Evolutionary conservation across 2,888 invertebrate species (phyloP).

Genomic region (Bugulina stolonifera): DNA sequence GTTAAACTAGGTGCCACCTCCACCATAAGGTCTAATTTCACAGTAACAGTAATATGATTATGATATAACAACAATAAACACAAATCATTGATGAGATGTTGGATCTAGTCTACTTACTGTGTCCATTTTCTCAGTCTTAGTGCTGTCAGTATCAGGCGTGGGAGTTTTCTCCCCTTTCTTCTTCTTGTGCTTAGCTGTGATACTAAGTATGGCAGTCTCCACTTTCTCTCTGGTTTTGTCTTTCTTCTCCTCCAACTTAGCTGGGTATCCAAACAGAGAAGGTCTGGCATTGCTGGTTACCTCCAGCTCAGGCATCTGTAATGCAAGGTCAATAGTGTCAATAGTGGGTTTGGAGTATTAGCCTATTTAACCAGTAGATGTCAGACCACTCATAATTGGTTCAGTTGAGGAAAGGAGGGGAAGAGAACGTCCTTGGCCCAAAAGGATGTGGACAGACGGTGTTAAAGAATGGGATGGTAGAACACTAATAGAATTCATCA

Average conservation of each 20-base stretch:
- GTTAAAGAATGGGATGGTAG: too few species aligned
- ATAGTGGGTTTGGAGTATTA: too few species aligned
- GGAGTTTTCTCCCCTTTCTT: constrained; percentile 33
- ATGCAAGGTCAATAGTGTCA: too few species aligned
- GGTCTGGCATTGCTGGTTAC: constrained; percentile 87
- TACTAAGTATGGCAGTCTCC: constrained; percentile 92
- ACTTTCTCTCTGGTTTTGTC: constrained; percentile 95
- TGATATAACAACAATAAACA: too few species aligned
- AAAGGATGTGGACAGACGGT: too few species aligned
- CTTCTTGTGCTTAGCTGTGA: constrained; percentile 71
- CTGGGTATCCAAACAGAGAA: constrained; percentile 91
- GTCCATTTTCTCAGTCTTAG: constrained; percentile 71
- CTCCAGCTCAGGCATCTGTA: constrained; percentile 68
- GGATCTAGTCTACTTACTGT: constrained; percentile 17
- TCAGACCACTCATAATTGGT: too few species aligned
- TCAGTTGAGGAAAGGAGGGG: too few species aligned
- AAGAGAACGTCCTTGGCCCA: too few species aligned
- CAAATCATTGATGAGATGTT: too few species aligned
- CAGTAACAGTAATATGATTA: too few species aligned
- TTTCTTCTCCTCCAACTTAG: constrained; percentile 94
- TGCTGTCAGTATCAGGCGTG: constrained; percentile 61
- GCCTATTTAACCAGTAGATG: too few species aligned
- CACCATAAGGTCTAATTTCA: background rate
- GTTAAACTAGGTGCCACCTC: background rate
- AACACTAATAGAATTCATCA: too few species aligned